A percentile compares a stretch with the other conserved stretches of the same genome.
Evolutionary conservation across 1,140 invertebrate species (phyloP).

Genomic region (Musca domestica): DNA sequence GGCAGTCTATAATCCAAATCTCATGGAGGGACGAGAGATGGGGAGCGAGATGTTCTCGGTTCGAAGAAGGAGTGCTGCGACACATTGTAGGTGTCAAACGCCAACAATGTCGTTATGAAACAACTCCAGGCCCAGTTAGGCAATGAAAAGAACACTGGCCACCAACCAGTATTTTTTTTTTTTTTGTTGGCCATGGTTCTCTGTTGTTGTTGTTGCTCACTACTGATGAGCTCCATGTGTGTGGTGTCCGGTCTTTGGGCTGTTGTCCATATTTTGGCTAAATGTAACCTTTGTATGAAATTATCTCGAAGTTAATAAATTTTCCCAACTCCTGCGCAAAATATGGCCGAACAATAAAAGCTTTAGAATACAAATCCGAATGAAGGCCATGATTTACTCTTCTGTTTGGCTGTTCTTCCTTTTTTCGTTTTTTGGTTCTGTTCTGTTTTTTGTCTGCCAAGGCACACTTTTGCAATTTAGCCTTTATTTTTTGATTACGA

Average conservation of each 20-base stretch:
- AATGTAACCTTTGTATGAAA: constrained; percentile 7
- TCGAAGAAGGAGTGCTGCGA: too few species aligned
- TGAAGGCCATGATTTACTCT: background rate
- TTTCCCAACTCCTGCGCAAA: constrained; percentile 13
- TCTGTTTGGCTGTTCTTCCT: too few species aligned
- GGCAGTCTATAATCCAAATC: background rate
- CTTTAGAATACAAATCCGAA: constrained; percentile 10
- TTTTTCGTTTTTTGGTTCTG: too few species aligned
- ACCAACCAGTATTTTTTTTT: too few species aligned
- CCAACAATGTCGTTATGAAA: too few species aligned
- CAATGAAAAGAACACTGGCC: too few species aligned
- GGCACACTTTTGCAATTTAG: constrained; percentile 16
- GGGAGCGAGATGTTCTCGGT: too few species aligned
- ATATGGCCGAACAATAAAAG: constrained; percentile 10
- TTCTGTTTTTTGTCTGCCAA: background rate
- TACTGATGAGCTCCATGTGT: background rate
- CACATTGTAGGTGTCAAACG: too few species aligned
- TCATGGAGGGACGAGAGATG: too few species aligned
- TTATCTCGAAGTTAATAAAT: constrained; percentile 23
- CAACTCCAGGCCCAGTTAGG: too few species aligned
- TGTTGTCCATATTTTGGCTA: background rate
- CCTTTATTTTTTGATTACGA: constrained; percentile 12
- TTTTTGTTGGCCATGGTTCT: background rate
- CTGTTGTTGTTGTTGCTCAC: background rate
- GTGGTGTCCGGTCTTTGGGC: background rate